Conservation (phyloP, 2,797 vertebrate species). For the Danio choprae region DNA sequence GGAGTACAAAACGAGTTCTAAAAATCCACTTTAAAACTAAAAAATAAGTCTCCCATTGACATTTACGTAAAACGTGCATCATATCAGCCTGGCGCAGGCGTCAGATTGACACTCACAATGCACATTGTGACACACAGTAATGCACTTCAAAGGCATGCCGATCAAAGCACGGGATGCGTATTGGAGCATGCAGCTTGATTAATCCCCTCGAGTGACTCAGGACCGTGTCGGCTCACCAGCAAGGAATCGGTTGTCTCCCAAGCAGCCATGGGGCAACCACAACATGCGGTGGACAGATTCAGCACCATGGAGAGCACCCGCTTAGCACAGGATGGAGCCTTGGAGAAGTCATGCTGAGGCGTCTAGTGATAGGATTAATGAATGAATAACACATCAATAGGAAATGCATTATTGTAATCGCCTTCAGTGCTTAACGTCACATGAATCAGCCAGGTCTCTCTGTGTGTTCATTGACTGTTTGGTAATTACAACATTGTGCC, state of each 20-base stretch:
- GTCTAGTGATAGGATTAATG: slow-evolving; percentile 36
- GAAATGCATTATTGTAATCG: slow-evolving; percentile 26
- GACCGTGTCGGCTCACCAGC: slow-evolving; percentile 6
- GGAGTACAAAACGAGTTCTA: not conserved
- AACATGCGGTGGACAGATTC: slow-evolving; percentile 41
- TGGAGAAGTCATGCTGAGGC: slow-evolving; percentile 1
- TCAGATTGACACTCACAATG: slow-evolving; percentile 30
- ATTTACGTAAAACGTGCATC: slow-evolving; percentile 29
- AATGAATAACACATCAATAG: slow-evolving; percentile 30
- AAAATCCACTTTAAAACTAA: not conserved
- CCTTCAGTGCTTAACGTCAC: slow-evolving; percentile 1
- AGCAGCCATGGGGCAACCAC: slow-evolving; percentile 25
- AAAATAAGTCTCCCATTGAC: slow-evolving; percentile 38
- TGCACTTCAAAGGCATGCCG: slow-evolving; percentile 45
- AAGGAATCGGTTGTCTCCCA: not conserved
- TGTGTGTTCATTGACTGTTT: not conserved
- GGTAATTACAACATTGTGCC: slow-evolving; percentile 20
- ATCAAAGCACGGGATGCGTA: slow-evolving; percentile 46
- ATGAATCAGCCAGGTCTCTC: slow-evolving; percentile 28
- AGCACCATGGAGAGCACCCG: slow-evolving; percentile 57
- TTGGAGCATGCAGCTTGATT: slow-evolving; percentile 42
- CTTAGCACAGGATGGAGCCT: slow-evolving; percentile 24
- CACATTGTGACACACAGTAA: slow-evolving; percentile 49
- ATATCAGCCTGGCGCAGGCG: slow-evolving; percentile 44
- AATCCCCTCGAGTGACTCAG: slow-evolving; percentile 48